Conservation (phyloP, 2,797 vertebrate species). For the Acanthopagrus latus region DNA sequence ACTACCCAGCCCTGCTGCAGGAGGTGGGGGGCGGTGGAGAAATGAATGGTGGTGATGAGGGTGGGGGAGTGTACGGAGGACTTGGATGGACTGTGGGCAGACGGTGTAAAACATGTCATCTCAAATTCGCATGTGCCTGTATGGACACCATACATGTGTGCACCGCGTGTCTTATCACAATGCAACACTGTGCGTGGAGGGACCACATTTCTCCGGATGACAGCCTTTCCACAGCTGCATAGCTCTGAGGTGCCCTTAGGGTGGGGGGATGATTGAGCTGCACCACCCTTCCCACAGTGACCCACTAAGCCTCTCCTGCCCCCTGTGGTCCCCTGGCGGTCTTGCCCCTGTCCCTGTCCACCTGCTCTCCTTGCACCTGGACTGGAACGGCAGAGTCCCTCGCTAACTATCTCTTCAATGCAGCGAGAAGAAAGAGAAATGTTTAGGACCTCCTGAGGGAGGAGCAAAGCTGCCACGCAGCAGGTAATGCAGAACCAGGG, state of each 20-base stretch:
- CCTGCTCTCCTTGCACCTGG: conserved; percentile 67
- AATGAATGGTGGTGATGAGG: conserved; percentile 45
- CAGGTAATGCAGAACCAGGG: conserved; percentile 31
- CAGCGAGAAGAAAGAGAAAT: conserved; percentile 43
- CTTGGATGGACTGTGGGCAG: conserved; percentile 42
- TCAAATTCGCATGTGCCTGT: conserved; percentile 23
- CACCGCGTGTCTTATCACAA: conserved; percentile 36
- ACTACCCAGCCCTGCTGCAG: conserved; percentile 64
- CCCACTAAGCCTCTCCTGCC: conserved; percentile 64
- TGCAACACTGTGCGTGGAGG: conserved; percentile 26
- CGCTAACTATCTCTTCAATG: conserved; percentile 14
- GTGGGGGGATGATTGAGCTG: conserved; percentile 73
- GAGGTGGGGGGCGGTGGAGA: conserved; percentile 50
- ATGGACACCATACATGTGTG: not conserved
- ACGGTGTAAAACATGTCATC: conserved; percentile 32
- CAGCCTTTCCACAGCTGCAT: conserved; percentile 67
- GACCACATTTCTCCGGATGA: conserved; percentile 51
- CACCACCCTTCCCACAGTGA: conserved; percentile 69
- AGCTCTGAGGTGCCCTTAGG: conserved; percentile 65
- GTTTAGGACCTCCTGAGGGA: conserved; percentile 36
- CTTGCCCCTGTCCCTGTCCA: conserved; percentile 54
- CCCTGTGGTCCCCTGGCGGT: conserved; percentile 56
- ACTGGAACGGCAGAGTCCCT: conserved; percentile 44
- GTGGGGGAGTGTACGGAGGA: conserved; percentile 14
- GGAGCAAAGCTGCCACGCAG: conserved; percentile 48